Evolutionary conservation across 53 echinoderm and acorn worm species (phyloP).

Genomic region (Echinarachnius parma): DNA sequence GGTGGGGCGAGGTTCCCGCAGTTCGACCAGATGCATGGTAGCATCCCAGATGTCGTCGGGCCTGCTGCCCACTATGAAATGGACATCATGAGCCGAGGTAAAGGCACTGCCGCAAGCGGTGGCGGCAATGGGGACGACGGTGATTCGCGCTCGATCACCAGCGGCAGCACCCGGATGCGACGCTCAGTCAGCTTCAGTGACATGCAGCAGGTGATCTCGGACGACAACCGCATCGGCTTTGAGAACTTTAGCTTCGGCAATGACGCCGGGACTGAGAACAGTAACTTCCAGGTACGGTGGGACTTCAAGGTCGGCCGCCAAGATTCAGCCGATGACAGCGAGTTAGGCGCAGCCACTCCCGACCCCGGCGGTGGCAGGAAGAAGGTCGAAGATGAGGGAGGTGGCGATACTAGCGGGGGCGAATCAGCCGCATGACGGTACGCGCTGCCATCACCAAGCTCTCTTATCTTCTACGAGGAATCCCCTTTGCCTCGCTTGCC

Average conservation of each 20-base stretch:
- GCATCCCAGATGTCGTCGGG: slow-evolving; percentile 28
- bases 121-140: too few species aligned
- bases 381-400: background rate
- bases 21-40: slow-evolving; percentile 12
- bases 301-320: slow-evolving; percentile 35
- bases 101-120: too few species aligned
- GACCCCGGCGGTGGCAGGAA: background rate
- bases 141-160: too few species aligned
- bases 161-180: background rate
- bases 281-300: slow-evolving; percentile 44
- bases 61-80: slow-evolving; percentile 38
- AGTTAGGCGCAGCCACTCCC: too few species aligned
- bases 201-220: slow-evolving; percentile 33
- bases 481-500: slow-evolving; percentile 52
- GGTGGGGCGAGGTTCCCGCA: slow-evolving; percentile 35
- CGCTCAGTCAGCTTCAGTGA: slow-evolving; percentile 43
- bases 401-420: background rate
- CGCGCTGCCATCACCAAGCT: slow-evolving; percentile 43
- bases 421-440: slow-evolving; percentile 31
- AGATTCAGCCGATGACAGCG: background rate
- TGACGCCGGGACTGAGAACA: background rate
- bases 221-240: slow-evolving; percentile 35
- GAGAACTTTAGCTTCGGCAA: slow-evolving; percentile 33
- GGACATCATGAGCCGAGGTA: slow-evolving; percentile 25
- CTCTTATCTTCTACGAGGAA: slow-evolving; percentile 11